Base-by-base conservation (phyloP, 1,140 invertebrate species). In the Druon quercuslanigerum region DNA sequence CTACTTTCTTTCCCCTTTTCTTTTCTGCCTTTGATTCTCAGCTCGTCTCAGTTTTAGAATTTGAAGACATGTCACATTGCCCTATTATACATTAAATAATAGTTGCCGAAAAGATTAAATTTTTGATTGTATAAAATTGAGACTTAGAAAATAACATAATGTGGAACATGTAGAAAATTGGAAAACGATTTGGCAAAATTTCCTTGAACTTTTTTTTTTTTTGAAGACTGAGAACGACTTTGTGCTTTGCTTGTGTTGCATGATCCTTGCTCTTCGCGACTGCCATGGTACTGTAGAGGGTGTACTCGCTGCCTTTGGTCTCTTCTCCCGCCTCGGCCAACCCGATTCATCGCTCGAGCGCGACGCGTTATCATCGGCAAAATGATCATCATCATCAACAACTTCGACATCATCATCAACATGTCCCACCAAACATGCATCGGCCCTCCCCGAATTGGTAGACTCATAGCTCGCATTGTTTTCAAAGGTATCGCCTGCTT, bases 291-390 rank as follows among this genome's bases (percentile, higher is more conserved):
- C 25, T 33, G 73, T 88, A 92, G 92, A 91, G 91, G 89, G 91
- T 92, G 86, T 92, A 92, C 89, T 92, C 92, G 89, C 91, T 92
- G 86, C 92, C 92, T 88, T 86, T 91, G 90, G 89, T 86, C 80
- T 84, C 89, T 86, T 88, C 89, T 86, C 88, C 88, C 79, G 85
- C 86, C 84, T 87, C 87, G 83, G 84, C 77, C 86, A 90, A 90
- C 86, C 90, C 89, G 82, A 91, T 90, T 87, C 89, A 91, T 85
- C 89, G 86, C 77, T 88, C 88, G 85, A 90, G 87, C 86, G 86
- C 87, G 85, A 87, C 87, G 85, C 89, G 86, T 82, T 89, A 89
- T 83, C 89, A 91, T 86, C 86, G 86, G 83, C 85, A 88, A 88
- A 84, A 90, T 84, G 84, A 90, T 79, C 87, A 90, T 84, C 89